Evolutionary conservation across 1,140 invertebrate genomes (phyloP).

Genomic region (Nephotettix cincticeps): DNA sequence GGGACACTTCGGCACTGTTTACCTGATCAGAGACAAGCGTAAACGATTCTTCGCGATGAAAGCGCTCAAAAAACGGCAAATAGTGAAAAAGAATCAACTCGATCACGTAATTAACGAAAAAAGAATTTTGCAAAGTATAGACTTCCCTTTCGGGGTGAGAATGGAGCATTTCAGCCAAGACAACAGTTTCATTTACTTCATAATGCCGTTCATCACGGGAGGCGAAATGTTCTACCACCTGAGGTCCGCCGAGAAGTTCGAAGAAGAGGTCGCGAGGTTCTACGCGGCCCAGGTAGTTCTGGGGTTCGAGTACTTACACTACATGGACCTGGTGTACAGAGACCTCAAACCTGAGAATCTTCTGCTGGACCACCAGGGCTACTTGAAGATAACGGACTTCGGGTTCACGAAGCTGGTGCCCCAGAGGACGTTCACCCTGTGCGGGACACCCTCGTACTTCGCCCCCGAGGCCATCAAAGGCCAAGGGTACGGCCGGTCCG

Average conservation of each 20-base stretch:
- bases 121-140: slow-evolving; percentile 73
- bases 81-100: slow-evolving; percentile 56
- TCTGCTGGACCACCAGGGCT: slow-evolving; percentile 38
- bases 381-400: slow-evolving; percentile 25
- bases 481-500: slow-evolving; percentile 93
- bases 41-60: background rate
- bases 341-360: slow-evolving; percentile 51
- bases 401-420: slow-evolving; percentile 25
- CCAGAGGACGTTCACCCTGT: slow-evolving; percentile 88
- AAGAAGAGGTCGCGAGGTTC: slow-evolving; percentile 80
- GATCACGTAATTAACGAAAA: slow-evolving; percentile 86
- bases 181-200: slow-evolving; percentile 79
- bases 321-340: slow-evolving; percentile 84
- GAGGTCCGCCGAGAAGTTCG: slow-evolving; percentile 60
- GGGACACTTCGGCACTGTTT: background rate
- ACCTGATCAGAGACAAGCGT: background rate
- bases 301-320: slow-evolving; percentile 91
- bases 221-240: slow-evolving; percentile 84
- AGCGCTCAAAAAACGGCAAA: background rate
- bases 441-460: slow-evolving; percentile 95
- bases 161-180: slow-evolving; percentile 86
- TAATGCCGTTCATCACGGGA: slow-evolving; percentile 76
- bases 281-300: slow-evolving; percentile 91
- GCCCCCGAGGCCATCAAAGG: slow-evolving; percentile 93
- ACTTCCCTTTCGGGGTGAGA: slow-evolving; percentile 82